These are phyloP conservation scores for Pelochelys cantorii DNA, from an alignment of 2,797 vertebrate species.

Conservation along the genomic window DNA sequence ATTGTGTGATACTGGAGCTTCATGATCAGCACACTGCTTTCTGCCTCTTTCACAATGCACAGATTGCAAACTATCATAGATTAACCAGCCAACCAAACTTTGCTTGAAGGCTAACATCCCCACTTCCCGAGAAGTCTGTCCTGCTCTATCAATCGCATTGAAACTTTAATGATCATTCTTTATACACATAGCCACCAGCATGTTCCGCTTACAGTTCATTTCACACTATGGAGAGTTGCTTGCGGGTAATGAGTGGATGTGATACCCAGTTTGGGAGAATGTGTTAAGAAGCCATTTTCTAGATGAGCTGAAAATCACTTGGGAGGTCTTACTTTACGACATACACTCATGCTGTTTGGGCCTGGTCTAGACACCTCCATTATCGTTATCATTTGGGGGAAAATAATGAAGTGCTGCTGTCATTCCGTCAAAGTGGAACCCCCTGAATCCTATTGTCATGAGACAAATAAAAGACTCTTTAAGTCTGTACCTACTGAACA, in stretches of 20 bases:
- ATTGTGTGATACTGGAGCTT: not conserved
- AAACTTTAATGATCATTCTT: not conserved
- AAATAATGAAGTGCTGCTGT: not conserved
- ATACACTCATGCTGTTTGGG: not conserved
- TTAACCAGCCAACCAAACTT: not conserved
- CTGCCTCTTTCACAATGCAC: not conserved
- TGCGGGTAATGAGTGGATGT: not conserved
- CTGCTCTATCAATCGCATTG: conserved; percentile 22
- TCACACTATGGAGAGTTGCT: conserved; percentile 6
- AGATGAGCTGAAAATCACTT: not conserved
- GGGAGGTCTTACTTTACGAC: not conserved
- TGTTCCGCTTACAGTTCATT: not conserved
- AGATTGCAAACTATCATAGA: not conserved
- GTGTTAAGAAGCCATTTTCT: not conserved
- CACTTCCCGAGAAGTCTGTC: not conserved
- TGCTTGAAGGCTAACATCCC: conserved; percentile 14
- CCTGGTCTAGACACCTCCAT: not conserved
- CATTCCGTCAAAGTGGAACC: not conserved
- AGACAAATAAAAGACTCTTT: not conserved
- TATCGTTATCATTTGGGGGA: not conserved
- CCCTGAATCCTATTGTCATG: not conserved
- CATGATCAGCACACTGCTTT: not conserved
- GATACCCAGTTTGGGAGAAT: not conserved
- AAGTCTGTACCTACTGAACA: not conserved
- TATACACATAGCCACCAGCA: conserved; percentile 27